Evolutionary conservation across 1,140 invertebrate genomes (phyloP).

Genomic region (Bombus sibiricus): DNA sequence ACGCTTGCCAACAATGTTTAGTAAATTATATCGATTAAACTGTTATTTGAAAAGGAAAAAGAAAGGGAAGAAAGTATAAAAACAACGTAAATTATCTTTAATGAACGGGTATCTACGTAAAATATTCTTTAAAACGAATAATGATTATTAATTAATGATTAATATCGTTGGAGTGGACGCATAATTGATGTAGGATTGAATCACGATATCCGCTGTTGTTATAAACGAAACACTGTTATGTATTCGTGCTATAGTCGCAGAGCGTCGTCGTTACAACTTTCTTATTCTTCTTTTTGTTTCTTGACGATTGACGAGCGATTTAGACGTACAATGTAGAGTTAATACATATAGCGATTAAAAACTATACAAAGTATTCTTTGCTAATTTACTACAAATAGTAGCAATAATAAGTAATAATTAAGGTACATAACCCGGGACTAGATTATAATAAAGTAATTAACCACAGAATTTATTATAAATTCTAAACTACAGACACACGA

Average conservation of each 20-base stretch:
- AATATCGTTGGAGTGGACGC: no score
- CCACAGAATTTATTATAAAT: neutral
- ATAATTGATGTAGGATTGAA: no score
- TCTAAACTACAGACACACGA: neutral
- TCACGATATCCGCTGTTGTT: no score
- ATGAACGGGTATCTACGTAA: neutral
- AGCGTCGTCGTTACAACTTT: no score
- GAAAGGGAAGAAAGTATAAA: neutral
- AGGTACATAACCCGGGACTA: neutral
- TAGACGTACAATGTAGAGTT: no score
- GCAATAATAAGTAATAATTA: neutral
- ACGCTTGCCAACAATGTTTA: neutral
- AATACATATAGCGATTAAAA: no score
- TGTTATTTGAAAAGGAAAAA: neutral
- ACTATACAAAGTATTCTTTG: no score
- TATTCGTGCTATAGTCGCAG: no score
- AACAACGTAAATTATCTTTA: neutral
- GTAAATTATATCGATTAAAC: neutral
- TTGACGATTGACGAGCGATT: no score
- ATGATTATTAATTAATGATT: neutral
- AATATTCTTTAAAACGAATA: neutral
- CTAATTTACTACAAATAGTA: no score
- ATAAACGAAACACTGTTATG: no score
- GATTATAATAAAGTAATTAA: neutral
- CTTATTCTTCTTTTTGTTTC: no score